These are phyloP conservation scores for Acrocephalus kingi DNA, from an alignment of 2,113 vertebrate genomes.

Conservation along the genomic window DNA sequence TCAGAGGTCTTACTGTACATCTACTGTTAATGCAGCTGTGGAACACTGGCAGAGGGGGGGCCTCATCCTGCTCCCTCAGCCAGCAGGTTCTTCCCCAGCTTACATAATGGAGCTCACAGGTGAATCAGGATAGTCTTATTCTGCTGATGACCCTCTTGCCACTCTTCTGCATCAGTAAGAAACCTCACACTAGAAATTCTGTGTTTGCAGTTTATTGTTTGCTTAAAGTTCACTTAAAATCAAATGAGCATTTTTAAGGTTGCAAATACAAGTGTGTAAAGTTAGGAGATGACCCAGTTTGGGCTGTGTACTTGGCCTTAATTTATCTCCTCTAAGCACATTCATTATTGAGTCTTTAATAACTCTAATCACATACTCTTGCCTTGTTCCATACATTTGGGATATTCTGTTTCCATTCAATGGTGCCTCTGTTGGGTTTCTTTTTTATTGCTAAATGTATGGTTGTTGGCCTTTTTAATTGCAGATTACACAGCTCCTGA, in stretches of 20 bases:
- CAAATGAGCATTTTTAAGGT: background rate
- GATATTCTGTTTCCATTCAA: background rate
- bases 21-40: background rate
- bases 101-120: accelerated
- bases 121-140: background rate
- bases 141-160: background rate
- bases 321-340: background rate
- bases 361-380: background rate
- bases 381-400: background rate
- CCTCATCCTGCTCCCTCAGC: background rate
- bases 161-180: background rate
- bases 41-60: background rate
- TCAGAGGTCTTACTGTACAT: background rate
- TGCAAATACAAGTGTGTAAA: background rate
- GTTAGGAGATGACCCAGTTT: background rate
- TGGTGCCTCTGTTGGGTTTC: background rate
- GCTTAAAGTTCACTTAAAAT: background rate
- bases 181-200: background rate
- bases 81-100: background rate
- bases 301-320: background rate
- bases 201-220: background rate
- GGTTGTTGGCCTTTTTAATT: background rate
- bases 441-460: background rate
- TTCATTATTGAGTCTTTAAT: background rate
- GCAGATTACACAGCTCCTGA: background rate